A percentile compares a stretch with the other conserved stretches of the same genome.
phyloP scores from a whole-genome alignment of 2,888 invertebrate genomes.

The Lasioglossum morio region DNA sequence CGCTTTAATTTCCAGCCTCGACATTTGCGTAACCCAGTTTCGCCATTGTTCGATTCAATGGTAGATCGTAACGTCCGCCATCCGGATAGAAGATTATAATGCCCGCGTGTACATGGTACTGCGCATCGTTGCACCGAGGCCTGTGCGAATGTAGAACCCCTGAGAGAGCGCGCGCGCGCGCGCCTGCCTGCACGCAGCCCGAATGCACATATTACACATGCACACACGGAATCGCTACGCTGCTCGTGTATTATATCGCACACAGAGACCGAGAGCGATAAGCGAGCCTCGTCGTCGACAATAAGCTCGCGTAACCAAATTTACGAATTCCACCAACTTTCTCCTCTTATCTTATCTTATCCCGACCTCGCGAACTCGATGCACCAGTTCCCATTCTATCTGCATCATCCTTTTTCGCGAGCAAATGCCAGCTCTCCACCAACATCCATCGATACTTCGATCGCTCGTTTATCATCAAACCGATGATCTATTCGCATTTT shows the following conservation, averaged over 20 bases:
- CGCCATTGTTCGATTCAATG: constrained; percentile 83
- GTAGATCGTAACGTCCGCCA: constrained; percentile 81
- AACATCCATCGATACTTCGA: neutral
- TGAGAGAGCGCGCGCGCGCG: too few relatives aligned
- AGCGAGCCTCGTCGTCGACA: constrained; percentile 50
- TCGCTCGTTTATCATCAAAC: neutral
- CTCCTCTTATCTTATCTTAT: constrained; percentile 72
- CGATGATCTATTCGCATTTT: neutral
- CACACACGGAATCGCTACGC: neutral
- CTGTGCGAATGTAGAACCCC: neutral
- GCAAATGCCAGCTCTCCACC: constrained; percentile 16
- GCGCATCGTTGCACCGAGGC: constrained; percentile 62
- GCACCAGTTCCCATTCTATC: constrained; percentile 55
- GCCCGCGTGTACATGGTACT: constrained; percentile 62
- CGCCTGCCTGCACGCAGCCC: neutral
- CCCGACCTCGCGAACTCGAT: constrained; percentile 47
- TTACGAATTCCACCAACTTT: constrained; percentile 76
- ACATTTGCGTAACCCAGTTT: constrained; percentile 84
- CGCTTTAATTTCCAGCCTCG: constrained; percentile 83
- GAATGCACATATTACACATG: constrained; percentile 27
- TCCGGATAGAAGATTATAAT: constrained; percentile 77
- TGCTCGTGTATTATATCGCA: constrained; percentile 24
- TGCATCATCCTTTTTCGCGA: neutral
- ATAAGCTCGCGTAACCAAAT: constrained; percentile 61
- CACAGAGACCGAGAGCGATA: constrained; percentile 53